Evolutionary conservation across 2,888 invertebrate genomes (phyloP).

Genomic region (Nasonovia ribisnigri): DNA sequence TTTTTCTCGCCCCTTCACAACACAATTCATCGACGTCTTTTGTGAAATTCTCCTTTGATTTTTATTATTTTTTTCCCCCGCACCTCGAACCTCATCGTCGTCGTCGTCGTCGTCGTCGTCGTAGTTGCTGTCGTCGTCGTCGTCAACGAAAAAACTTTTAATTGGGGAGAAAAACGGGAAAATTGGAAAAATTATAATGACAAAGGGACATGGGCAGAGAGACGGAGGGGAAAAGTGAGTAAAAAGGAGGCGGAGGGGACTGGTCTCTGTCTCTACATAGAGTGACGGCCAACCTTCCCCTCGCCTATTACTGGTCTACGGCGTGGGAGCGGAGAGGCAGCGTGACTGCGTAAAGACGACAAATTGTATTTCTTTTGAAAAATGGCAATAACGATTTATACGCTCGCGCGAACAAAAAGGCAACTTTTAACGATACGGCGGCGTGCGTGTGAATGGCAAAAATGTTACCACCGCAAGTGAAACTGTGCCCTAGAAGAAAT

Average conservation of each 20-base stretch:
- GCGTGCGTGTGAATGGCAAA: conserved; percentile 5
- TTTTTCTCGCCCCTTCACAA: conserved; percentile 56
- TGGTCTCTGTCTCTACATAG: conserved; percentile 7
- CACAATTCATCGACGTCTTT: conserved; percentile 61
- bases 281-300: not conserved
- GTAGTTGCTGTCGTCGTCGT: not conserved
- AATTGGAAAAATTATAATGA: conserved; percentile 65
- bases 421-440: conserved; percentile 58
- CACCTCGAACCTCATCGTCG: not conserved
- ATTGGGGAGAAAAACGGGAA: conserved; percentile 65
- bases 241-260: not conserved
- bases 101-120: not conserved
- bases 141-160: conserved; percentile 61
- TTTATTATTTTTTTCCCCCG: conserved; percentile 36
- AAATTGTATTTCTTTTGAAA: conserved; percentile 61
- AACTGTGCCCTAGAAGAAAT: conserved; percentile 39
- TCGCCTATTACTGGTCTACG: not conserved
- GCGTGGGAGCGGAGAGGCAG: too few relatives aligned
- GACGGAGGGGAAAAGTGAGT: not conserved
- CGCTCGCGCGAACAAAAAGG: conserved; percentile 45
- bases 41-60: conserved; percentile 61
- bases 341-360: conserved; percentile 33
- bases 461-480: conserved; percentile 29
- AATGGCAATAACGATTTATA: conserved; percentile 55
- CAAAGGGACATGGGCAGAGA: conserved; percentile 46